These are phyloP conservation scores for Semicossyphus pulcher DNA, from an alignment of 2,113 vertebrate species.

Conservation along the genomic window DNA sequence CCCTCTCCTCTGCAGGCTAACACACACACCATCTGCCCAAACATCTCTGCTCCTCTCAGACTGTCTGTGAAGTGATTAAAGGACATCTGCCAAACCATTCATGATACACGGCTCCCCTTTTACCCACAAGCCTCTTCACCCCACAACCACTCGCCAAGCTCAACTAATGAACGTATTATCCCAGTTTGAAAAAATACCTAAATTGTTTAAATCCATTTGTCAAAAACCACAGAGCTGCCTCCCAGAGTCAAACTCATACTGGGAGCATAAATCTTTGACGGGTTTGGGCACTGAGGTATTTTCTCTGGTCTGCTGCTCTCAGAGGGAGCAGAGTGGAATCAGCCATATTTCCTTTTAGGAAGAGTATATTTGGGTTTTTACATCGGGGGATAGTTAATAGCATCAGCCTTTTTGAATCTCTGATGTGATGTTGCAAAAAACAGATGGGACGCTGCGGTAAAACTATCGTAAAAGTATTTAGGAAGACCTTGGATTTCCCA, in stretches of 20 bases:
- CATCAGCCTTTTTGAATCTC: neutral
- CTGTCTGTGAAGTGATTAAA: conserved; percentile 47
- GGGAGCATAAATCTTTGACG: conserved; percentile 11
- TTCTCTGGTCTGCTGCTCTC: conserved; percentile 7
- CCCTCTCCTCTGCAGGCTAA: conserved; percentile 16
- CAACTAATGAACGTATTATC: conserved; percentile 49
- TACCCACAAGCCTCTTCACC: conserved; percentile 19
- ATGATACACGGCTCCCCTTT: conserved; percentile 32
- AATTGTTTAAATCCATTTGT: conserved; percentile 38
- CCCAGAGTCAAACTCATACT: neutral
- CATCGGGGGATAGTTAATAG: neutral
- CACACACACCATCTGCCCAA: conserved; percentile 35
- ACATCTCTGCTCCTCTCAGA: conserved; percentile 15
- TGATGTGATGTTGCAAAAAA: conserved; percentile 1
- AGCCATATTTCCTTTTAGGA: conserved; percentile 1
- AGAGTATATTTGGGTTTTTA: neutral
- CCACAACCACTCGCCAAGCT: conserved; percentile 31
- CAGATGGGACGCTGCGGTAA: conserved; percentile 17
- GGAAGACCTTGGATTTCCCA: conserved; percentile 2
- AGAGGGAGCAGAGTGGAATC: neutral
- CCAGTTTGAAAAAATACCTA: conserved; percentile 22
- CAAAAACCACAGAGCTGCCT: conserved; percentile 31
- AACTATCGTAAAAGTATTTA: conserved; percentile 3
- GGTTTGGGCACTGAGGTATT: conserved; percentile 4
- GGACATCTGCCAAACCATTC: conserved; percentile 64